These are phyloP conservation scores for Paramuricea clavata DNA, from an alignment of 92 coral and sea anemone species.

Conservation along the genomic window DNA sequence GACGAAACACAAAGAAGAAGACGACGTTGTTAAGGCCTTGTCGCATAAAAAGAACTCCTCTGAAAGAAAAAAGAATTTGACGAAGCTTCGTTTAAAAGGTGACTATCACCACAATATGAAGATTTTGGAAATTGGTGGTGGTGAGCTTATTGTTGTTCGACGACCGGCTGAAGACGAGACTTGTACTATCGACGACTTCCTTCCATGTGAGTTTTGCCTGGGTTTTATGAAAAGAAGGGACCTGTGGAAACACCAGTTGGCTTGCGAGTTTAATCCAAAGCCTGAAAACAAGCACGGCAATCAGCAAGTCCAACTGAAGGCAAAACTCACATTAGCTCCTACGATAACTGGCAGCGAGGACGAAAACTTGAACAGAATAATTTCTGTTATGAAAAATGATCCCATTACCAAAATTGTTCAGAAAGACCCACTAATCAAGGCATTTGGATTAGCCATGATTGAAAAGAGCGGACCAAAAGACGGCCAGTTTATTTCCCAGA, in stretches of 20 bases:
- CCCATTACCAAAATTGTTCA: neutral
- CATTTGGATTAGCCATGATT: neutral
- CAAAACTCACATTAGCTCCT: neutral
- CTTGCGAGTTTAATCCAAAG: neutral
- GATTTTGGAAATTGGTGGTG: neutral
- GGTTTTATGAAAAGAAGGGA: slow-evolving; percentile 25
- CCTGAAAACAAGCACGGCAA: neutral
- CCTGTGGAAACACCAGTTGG: slow-evolving; percentile 17
- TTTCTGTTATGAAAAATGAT: slow-evolving; percentile 4
- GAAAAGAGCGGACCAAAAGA: slow-evolving; percentile 21
- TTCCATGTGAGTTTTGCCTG: slow-evolving; percentile 33
- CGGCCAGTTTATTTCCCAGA: neutral
- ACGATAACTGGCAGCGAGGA: neutral
- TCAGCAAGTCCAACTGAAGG: neutral
- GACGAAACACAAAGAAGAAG: slow-evolving; percentile 1
- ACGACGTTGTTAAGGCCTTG: neutral
- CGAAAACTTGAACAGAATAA: neutral
- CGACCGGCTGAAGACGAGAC: slow-evolving; percentile 1
- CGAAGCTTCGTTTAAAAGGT: slow-evolving; percentile 25
- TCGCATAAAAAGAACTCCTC: neutral
- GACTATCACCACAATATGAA: slow-evolving; percentile 38
- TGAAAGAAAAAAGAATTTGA: neutral
- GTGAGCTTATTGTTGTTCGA: slow-evolving; percentile 22
- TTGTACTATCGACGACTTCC: slow-evolving; percentile 6
- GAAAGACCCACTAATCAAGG: neutral